These are phyloP conservation scores for Brachyrhaphis roseni DNA, from an alignment of 2,797 vertebrate genomes.

Conservation along the genomic window DNA sequence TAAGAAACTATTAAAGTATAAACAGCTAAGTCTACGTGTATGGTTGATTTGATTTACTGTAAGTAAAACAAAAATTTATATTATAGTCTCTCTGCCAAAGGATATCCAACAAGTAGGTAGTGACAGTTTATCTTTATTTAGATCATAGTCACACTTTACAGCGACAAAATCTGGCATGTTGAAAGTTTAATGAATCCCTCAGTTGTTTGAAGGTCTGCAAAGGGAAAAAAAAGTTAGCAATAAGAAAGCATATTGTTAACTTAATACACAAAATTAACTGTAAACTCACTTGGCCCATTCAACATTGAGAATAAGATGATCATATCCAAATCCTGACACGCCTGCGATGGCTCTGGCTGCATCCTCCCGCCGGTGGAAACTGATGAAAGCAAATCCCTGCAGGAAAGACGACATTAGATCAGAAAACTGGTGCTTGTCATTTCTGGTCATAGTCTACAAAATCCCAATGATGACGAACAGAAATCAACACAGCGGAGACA, in stretches of 20 bases:
- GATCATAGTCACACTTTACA: slow-evolving; percentile 50
- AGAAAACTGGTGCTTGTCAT: background rate
- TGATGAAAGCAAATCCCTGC: slow-evolving; percentile 96
- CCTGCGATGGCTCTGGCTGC: slow-evolving; percentile 92
- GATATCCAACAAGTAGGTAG: background rate
- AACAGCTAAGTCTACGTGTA: background rate
- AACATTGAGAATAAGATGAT: slow-evolving; percentile 97
- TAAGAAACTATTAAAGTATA: background rate
- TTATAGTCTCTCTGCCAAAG: accelerated
- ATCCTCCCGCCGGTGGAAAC: slow-evolving; percentile 95
- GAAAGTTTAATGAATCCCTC: slow-evolving; percentile 51
- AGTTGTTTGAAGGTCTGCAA: slow-evolving; percentile 86
- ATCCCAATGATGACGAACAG: background rate
- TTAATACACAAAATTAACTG: background rate
- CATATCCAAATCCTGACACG: slow-evolving; percentile 95
- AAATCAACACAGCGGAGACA: background rate
- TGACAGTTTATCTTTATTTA: slow-evolving; percentile 67
- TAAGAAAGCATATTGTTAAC: background rate
- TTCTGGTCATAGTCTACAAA: background rate
- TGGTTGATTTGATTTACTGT: background rate
- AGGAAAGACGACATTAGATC: background rate
- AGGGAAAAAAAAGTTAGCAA: slow-evolving; percentile 20
- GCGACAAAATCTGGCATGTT: slow-evolving; percentile 54
- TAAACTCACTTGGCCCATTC: slow-evolving; percentile 97
- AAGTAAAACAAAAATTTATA: background rate